These are phyloP conservation scores for Chrysaora quinquecirrha DNA, from an alignment of 30 jellyfish, hydroid and myxozoan species.

Conservation along the genomic window DNA sequence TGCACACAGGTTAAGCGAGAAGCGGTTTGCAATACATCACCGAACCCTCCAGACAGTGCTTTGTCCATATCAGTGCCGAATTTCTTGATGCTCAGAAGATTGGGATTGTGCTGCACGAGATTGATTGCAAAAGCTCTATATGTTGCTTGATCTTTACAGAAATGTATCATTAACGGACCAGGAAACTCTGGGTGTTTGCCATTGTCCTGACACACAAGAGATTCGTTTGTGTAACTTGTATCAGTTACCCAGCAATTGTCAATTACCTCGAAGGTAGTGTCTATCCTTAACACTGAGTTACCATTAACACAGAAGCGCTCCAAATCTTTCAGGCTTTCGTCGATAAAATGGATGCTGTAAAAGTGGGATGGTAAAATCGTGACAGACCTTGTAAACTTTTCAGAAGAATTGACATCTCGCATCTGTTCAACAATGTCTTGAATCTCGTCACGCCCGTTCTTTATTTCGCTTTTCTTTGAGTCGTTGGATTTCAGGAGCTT, in stretches of 20 bases:
- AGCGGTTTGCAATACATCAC: constrained; percentile 20
- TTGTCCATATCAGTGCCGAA: constrained; percentile 21
- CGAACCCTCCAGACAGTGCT: constrained; percentile 7
- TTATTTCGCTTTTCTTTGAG: no score
- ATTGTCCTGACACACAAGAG: not conserved
- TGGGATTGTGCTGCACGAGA: constrained; percentile 16
- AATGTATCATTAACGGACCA: constrained; percentile 38
- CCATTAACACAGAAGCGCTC: constrained; percentile 55
- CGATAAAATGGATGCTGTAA: not conserved
- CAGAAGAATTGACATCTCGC: no score
- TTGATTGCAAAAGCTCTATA: constrained; percentile 36
- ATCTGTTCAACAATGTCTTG: no score
- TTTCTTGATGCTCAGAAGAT: not conserved
- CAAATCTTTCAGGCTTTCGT: constrained; percentile 17
- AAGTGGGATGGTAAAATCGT: constrained; percentile 18
- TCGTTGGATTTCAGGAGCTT: no score
- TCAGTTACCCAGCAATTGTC: constrained; percentile 38
- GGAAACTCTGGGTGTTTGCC: constrained; percentile 52
- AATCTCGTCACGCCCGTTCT: no score
- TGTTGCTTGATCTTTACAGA: constrained; percentile 8
- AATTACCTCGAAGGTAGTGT: constrained; percentile 40
- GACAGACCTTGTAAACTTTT: no score
- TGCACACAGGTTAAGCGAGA: constrained; percentile 13
- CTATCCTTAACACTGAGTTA: constrained; percentile 16
- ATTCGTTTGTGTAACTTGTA: constrained; percentile 34